Conservation (phyloP, 2,888 invertebrate species). For the Rhodophaea formosa region DNA sequence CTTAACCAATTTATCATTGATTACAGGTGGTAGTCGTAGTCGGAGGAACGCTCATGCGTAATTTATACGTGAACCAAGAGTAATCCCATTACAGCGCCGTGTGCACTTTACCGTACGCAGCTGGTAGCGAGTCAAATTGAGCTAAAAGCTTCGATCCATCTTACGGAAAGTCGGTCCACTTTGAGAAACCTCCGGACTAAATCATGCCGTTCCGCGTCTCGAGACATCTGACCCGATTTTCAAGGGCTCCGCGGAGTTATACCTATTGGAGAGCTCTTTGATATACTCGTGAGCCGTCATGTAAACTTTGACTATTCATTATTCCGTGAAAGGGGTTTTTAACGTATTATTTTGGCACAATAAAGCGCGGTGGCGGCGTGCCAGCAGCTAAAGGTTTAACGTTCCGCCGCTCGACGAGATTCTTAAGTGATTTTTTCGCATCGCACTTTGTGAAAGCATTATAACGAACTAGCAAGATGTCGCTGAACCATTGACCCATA, state of each 20-base stretch:
- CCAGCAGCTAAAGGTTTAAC: constrained; percentile 73
- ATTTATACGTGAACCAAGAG: constrained; percentile 54
- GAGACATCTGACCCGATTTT: constrained; percentile 64
- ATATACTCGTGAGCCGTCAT: constrained; percentile 39
- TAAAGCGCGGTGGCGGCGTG: constrained; percentile 59
- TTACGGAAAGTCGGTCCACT: constrained; percentile 67
- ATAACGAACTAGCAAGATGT: constrained; percentile 73
- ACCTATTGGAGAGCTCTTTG: constrained; percentile 44
- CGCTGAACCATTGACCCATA: constrained; percentile 66
- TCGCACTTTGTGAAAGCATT: constrained; percentile 55
- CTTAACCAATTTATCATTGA: constrained; percentile 38
- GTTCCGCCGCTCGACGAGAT: constrained; percentile 58
- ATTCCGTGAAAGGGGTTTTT: constrained; percentile 64
- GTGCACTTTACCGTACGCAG: constrained; percentile 59
- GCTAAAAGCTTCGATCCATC: constrained; percentile 76
- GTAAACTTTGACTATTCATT: constrained; percentile 61
- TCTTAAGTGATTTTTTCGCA: constrained; percentile 74
- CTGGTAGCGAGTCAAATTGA: constrained; percentile 62
- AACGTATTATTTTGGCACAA: constrained; percentile 76
- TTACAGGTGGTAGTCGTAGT: constrained; percentile 40
- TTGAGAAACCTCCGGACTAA: constrained; percentile 66
- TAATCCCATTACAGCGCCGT: constrained; percentile 53
- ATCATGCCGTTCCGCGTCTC: constrained; percentile 54
- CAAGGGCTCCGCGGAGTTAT: constrained; percentile 44
- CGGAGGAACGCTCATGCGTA: constrained; percentile 48